Conservation (phyloP, 2,113 vertebrate species). For the Alligator sinensis region DNA sequence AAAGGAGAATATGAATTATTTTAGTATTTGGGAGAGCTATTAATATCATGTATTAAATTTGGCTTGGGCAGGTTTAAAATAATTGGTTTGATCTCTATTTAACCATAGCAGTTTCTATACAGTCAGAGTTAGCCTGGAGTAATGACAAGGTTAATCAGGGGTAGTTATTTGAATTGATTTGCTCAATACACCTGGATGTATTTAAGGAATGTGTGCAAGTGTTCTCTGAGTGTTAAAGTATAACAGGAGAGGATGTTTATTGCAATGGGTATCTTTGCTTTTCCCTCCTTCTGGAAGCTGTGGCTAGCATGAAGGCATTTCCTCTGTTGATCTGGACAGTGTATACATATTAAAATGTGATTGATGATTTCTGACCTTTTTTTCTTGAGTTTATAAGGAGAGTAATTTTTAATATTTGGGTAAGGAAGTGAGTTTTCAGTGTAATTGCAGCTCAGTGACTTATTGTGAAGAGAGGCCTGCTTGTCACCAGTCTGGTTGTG, state of each 20-base stretch:
- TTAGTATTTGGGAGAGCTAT: slow-evolving; percentile 30
- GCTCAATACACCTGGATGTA: background rate
- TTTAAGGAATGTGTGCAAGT: slow-evolving; percentile 22
- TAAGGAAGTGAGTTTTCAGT: background rate
- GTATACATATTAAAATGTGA: background rate
- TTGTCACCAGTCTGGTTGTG: background rate
- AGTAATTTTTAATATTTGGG: background rate
- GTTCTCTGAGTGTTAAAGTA: background rate
- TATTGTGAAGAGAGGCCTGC: rapidly evolving
- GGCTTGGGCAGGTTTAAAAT: background rate
- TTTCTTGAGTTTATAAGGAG: background rate
- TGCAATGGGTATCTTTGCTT: background rate
- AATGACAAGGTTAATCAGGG: background rate
- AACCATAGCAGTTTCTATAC: background rate
- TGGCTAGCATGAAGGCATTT: background rate
- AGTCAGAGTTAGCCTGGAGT: background rate
- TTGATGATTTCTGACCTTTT: background rate
- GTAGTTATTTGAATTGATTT: background rate
- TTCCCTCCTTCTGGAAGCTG: background rate
- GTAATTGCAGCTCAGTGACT: background rate
- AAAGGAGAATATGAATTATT: slow-evolving; percentile 1
- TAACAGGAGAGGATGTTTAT: background rate
- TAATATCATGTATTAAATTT: background rate
- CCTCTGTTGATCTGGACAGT: background rate
- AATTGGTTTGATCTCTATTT: background rate